Evolutionary conservation across 2,113 vertebrate species (phyloP), one percentile per base, ranked within the genome.

Genomic region (Solea senegalensis): DNA sequence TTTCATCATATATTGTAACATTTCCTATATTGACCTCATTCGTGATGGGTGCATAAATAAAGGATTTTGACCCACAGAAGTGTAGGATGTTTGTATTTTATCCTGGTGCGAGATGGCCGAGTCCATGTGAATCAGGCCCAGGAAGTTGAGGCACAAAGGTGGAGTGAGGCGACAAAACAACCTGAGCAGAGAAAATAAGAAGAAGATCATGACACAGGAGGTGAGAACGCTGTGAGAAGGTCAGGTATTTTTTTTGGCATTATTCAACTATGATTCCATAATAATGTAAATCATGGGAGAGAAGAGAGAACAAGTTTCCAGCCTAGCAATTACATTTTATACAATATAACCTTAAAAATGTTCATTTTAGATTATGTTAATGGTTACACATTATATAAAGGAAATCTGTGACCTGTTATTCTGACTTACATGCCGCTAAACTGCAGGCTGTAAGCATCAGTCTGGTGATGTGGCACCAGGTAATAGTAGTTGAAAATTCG

Each of bases 61-160:
- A 53, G 13, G 21, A 65, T 60, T 27, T 58, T 14, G 50, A 95
- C 97, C 92, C 90, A 98, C 97, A 67, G 96, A 95, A 0, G 95
- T 98, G 76, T 98, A 98, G 26, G 95, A 96, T 3, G 97, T 98
- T 86, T 94, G 95, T 62, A 96, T 92, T 68, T 91, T 91, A 8
- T 94, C 86, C 79, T 91, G 89, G 60, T 96, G 95, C 61, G 96
- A 97, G 72, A 98, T 94, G 14, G 95, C 93, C 16, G 95, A 93
- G 87, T 98, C 97, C 96, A 98, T 96, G 83, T 98, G 97, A 54
- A 97, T 97, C 90, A 98, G 91, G 13, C 96, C 97, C 93, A 98
- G 88, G 77, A 98, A 98, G 88, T 98, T 98, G 79, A 98, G 94
- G 88, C 97, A 98, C 55, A 98, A 72, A 8, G 97, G 97, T 66